Percentiles rank a stretch among this genome's conserved stretches.
Conservation (phyloP, 2,113 vertebrate species). For the Melanerpes aurifrons region DNA sequence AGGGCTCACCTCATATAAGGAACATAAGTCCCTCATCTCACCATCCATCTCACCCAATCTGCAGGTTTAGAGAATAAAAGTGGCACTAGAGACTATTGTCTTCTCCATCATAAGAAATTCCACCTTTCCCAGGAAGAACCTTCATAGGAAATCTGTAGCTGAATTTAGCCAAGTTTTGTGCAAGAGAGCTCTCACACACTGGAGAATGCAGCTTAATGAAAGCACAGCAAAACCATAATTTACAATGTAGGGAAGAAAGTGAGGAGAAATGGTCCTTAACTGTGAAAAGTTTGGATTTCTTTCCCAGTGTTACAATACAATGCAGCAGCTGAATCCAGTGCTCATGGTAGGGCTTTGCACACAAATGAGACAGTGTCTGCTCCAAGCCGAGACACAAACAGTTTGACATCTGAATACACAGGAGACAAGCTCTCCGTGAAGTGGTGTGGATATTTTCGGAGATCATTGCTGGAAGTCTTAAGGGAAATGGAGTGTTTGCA, state of each 20-base stretch:
- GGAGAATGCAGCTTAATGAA: background rate
- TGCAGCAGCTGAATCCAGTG: conserved; percentile 10
- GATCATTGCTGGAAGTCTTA: conserved; percentile 68
- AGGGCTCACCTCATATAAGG: background rate
- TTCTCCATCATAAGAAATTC: background rate
- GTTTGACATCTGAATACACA: conserved; percentile 70
- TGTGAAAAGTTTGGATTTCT: conserved; percentile 34
- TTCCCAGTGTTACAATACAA: conserved; percentile 39
- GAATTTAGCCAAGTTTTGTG: background rate
- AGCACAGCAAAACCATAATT: background rate
- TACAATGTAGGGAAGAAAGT: background rate
- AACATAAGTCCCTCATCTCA: background rate
- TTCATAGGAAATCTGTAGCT: background rate
- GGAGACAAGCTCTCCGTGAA: conserved; percentile 64
- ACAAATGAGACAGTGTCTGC: conserved; percentile 66
- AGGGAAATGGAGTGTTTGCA: conserved; percentile 50
- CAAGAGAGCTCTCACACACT: background rate
- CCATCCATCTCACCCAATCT: background rate
- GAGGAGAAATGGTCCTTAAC: background rate
- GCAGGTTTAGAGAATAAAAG: background rate
- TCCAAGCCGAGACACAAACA: conserved; percentile 62
- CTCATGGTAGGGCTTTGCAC: conserved; percentile 54
- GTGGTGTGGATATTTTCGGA: conserved; percentile 69
- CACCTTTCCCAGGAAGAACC: background rate
- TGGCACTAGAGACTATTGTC: background rate